Evolutionary conservation across 2,888 invertebrate genomes (phyloP), one percentile per base, ranked within the genome.

Genomic region (Heliconius cydno): DNA sequence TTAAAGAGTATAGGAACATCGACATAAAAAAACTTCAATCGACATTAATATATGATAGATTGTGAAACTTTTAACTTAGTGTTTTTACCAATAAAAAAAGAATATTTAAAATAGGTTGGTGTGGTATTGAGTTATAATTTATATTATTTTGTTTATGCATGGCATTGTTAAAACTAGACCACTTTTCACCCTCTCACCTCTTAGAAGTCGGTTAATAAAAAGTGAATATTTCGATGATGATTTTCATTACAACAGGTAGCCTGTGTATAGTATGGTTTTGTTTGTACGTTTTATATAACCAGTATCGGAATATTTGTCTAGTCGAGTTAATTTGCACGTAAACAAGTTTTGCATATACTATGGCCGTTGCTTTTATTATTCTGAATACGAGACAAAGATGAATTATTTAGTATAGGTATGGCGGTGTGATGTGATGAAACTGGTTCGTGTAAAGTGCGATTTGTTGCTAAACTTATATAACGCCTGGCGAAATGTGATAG

Each of bases 401-500:
- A 34, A 22, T 67, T n/a, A 68, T 68, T 68, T 38, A 10, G 6
- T 38, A 15, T 65, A 65, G 25, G 6, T 52, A 52, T 52, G 13
- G 41, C 68, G n/a, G 38, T 68, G n/a, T n/a, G n/a, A n/a, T 34
- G 34, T 34, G 34, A 34, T 34, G n/a, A 38, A 38, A 68, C 38
- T 68, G 38, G 72, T 52, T 19, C 52, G 30, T 28, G 30, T 60
- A 67, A 9, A 67, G 34, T 67, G 66, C 34, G 9, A 22, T 34
- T 34, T 30, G 15, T 34, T 52, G 52, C 13, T 1, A 72, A 57
- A 30, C 13, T 30, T 72, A 72, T 57, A 57, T 72, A 57, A 38
- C 74, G 74, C 74, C 74, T 74, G 74, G 13, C n/a, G 28, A 63
- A 74, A 63, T 60, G 9, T 65, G 60, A 74, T 74, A 38, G 38